Conservation (phyloP, 2,888 invertebrate species). For the Catocala sponsa region DNA sequence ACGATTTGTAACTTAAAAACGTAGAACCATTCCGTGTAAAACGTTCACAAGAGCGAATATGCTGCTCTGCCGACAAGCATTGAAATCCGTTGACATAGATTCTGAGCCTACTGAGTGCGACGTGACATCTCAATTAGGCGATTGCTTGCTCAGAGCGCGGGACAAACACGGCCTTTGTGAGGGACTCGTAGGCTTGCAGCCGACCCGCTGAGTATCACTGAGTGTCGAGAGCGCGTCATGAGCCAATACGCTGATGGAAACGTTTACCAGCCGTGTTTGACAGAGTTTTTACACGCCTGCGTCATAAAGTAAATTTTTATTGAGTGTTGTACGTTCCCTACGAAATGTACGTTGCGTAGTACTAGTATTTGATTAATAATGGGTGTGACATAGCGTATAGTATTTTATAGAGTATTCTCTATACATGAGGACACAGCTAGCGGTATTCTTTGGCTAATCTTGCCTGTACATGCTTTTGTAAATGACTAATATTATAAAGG, state of each 20-base stretch:
- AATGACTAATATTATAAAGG: no score
- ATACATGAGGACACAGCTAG: no score
- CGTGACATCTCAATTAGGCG: constrained; percentile 77
- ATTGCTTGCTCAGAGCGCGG: constrained; percentile 84
- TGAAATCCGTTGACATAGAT: constrained; percentile 61
- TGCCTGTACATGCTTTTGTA: no score
- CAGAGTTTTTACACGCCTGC: neutral
- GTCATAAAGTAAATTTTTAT: no score
- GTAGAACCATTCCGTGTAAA: neutral
- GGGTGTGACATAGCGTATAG: no score
- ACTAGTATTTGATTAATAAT: no score
- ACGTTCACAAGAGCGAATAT: neutral
- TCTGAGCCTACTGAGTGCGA: constrained; percentile 46
- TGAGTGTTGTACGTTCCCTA: neutral
- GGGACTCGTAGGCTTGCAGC: constrained; percentile 17
- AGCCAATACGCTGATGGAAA: constrained; percentile 56
- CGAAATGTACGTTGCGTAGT: no score
- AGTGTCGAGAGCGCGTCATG: constrained; percentile 42
- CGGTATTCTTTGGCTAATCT: no score
- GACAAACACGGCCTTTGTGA: constrained; percentile 70
- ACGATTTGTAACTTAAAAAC: no score
- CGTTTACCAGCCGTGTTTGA: neutral
- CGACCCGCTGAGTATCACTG: constrained; percentile 29
- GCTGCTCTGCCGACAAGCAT: constrained; percentile 21
- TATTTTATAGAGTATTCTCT: no score